Evolutionary conservation across 2,113 vertebrate species (phyloP), one percentile per base, ranked within the genome.

Genomic region (Nycticryphes semicollaris): DNA sequence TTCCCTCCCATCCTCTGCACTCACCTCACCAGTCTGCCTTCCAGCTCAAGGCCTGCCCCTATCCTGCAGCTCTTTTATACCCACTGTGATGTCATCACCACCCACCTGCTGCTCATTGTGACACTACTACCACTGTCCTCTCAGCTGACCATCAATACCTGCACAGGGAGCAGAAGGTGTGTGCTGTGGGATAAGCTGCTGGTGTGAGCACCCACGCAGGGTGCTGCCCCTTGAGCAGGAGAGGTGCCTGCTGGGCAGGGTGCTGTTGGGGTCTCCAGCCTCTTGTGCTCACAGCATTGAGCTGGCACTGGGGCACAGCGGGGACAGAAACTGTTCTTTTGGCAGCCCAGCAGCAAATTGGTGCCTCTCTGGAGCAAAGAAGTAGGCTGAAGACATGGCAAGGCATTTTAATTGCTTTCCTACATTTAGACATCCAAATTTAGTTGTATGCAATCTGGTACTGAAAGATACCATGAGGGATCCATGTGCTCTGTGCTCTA

Each of bases 151-250:
- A 41, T 45, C 70, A 14, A 1, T 24, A 14, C 6, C 89, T 6
- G 20, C 10, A 4, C 14, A 21, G 19, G 11, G 41, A 9, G 13
- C 3, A 37, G 43, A 24, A 8, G 3, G 6, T 12, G 22, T 1
- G 0, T 23, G 30, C 47, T 53, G 56, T 15, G 56, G 45, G 47
- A 27, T 5, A 21, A 18, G 37, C 31, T 10, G 3, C 0, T 11
- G 48, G 24, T 4, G 5, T 0, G 7, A 24, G 50, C 28, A 15
- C 3, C 18, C 6, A 7, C 2, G 1, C 25, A 24, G 59, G 64
- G 39, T 1, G 35, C 41, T 70, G 47, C n/a, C 25, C 39, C 28
- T 10, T 7, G 15, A 30, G 51, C 27, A 2, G 16, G 24, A 33
- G 31, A 15, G 41, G 17, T 3, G 5, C 3, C 1, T 1, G 9